Conservation (phyloP, 1,140 invertebrate genomes). For the Drosophila navojoa region DNA sequence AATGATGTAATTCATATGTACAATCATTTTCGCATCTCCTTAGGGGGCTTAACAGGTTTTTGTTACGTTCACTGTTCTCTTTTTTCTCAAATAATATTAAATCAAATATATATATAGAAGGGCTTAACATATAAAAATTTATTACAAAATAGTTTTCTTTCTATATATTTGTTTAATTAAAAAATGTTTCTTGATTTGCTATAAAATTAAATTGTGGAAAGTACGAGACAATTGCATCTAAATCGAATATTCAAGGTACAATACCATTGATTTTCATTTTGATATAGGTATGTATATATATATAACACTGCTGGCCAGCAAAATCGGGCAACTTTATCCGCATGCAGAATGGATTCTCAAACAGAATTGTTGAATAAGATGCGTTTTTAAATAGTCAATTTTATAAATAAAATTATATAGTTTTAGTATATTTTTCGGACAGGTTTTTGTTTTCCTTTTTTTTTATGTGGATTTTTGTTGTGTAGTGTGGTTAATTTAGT, state of each 20-base stretch:
- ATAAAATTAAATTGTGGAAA: constrained; percentile 46
- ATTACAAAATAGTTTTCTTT: constrained; percentile 72
- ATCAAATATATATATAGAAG: constrained; percentile 59
- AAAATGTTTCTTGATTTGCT: constrained; percentile 39
- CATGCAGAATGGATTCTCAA: constrained; percentile 19
- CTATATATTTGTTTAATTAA: constrained; percentile 58
- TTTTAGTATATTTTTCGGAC: constrained; percentile 65
- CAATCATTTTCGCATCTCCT: constrained; percentile 13
- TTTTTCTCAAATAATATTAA: constrained; percentile 33
- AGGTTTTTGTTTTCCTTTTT: constrained; percentile 35
- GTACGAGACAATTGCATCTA: constrained; percentile 51
- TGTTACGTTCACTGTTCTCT: constrained; percentile 1
- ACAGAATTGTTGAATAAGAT: constrained; percentile 27
- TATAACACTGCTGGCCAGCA: constrained; percentile 14
- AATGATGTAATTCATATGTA: constrained; percentile 14
- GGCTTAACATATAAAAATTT: constrained; percentile 61
- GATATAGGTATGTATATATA: no score
- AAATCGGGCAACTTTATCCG: constrained; percentile 10
- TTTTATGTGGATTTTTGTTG: constrained; percentile 19
- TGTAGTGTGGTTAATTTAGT: constrained; percentile 61
- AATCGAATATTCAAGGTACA: constrained; percentile 45
- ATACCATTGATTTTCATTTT: constrained; percentile 43
- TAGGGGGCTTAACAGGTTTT: constrained; percentile 5
- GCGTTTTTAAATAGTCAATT: constrained; percentile 43
- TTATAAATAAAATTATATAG: constrained; percentile 64